Conservation (phyloP, 2,797 vertebrate species). For the Peromyscus attwateri region DNA sequence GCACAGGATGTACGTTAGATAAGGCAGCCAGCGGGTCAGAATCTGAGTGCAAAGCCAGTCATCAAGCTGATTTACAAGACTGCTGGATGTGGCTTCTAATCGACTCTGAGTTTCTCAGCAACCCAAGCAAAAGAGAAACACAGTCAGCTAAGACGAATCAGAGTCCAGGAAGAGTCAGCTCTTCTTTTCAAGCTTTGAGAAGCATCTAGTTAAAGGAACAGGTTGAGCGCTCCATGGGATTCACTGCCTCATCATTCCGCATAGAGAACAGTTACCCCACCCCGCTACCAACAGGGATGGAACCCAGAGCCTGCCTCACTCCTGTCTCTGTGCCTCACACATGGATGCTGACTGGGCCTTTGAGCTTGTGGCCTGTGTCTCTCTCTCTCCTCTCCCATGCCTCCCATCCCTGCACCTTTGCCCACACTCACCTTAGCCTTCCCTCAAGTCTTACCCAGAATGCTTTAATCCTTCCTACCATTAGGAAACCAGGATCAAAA, state of each 20-base stretch:
- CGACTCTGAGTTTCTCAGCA: slow-evolving; percentile 13
- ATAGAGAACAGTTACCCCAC: background rate
- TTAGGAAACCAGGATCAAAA: background rate
- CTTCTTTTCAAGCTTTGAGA: background rate
- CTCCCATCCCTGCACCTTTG: background rate
- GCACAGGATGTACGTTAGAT: background rate
- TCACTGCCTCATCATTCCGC: background rate
- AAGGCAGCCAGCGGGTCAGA: background rate
- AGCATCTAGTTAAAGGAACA: background rate
- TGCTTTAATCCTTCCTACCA: background rate
- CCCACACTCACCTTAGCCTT: background rate
- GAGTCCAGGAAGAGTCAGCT: background rate
- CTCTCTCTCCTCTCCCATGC: background rate
- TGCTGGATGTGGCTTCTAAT: background rate
- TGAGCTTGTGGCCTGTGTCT: background rate
- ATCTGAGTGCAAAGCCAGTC: background rate
- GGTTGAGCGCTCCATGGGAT: background rate
- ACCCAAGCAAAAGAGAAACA: slow-evolving; percentile 27
- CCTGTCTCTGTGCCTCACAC: background rate
- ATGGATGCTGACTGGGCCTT: background rate
- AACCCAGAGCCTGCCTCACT: background rate
- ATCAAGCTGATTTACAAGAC: background rate
- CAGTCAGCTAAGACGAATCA: background rate
- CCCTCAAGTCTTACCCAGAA: background rate
- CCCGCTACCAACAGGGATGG: background rate